Evolutionary conservation across 2,888 invertebrate genomes (phyloP).

Genomic region (Geotrupes spiniger): DNA sequence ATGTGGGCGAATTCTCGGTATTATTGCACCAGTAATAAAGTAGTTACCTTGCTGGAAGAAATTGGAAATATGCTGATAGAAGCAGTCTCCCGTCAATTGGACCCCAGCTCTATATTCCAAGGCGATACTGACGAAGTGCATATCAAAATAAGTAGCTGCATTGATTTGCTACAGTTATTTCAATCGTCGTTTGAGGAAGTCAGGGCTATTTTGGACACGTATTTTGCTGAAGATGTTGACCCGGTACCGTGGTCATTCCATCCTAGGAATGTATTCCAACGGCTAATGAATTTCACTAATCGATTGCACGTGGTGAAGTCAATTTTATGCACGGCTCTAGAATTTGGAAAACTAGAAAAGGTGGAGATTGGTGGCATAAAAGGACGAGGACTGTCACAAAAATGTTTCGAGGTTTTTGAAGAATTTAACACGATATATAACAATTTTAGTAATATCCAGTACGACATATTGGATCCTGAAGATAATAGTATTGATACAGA

Average conservation of each 20-base stretch:
- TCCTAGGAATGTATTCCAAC: slow-evolving; percentile 65
- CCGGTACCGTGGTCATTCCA: slow-evolving; percentile 75
- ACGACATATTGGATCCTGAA: slow-evolving; percentile 74
- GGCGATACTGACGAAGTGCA: slow-evolving; percentile 61
- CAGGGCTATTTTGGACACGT: slow-evolving; percentile 47
- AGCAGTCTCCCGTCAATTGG: slow-evolving; percentile 68
- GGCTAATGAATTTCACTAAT: slow-evolving; percentile 62
- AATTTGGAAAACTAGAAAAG: slow-evolving; percentile 84
- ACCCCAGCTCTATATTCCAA: slow-evolving; percentile 80
- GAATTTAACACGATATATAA: slow-evolving; percentile 46
- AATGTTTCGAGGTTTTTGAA: slow-evolving; percentile 41
- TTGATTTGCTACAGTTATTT: slow-evolving; percentile 40
- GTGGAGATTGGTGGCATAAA: slow-evolving; percentile 51
- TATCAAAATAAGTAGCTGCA: slow-evolving; percentile 36
- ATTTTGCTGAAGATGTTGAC: slow-evolving; percentile 53
- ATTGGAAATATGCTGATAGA: slow-evolving; percentile 79
- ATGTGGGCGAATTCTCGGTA: slow-evolving; percentile 79
- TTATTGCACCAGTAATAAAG: slow-evolving; percentile 51
- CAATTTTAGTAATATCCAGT: slow-evolving; percentile 57
- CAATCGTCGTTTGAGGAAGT: slow-evolving; percentile 52
- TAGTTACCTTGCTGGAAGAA: slow-evolving; percentile 72
- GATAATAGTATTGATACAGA: slow-evolving; percentile 66
- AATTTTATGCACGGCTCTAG: slow-evolving; percentile 73
- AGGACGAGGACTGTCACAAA: slow-evolving; percentile 43
- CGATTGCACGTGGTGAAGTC: slow-evolving; percentile 64